Base-by-base conservation (phyloP, 2,888 invertebrate genomes). In the Pollenia amentaria region DNA sequence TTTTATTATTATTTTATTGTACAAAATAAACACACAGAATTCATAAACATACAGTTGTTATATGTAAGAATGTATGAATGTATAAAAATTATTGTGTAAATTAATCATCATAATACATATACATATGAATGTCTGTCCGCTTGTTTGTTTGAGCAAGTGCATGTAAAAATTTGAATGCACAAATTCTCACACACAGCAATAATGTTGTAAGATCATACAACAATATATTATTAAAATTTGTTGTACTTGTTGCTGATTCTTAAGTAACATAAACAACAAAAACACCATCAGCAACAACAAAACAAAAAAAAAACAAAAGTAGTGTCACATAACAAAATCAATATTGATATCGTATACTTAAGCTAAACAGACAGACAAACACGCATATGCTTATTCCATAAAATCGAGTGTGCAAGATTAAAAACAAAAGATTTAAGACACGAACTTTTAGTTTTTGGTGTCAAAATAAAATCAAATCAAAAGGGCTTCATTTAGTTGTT, bases 281-380 rank as follows among this genome's bases (percentile, higher is more conserved):
- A 81, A 40, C 29, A 46, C 40, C 18, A 48, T 29, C 18, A 11
- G 10, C 42, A 76, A 46, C n/a, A 70, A 18, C n/a, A 48, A 18
- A 12, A 70, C 44, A 14, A 46, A 9, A 2, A 38, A 53, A 14
- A 60, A 69, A 42, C 21, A 62, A 46, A 70, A 76, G 62, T 78
- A 78, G 78, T 84, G 73, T 84, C 78, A 84, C 57, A 84, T 84
- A 78, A 84, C 78, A 84, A 60, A 73, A 84, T 78, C 78, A 84
- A 84, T 84, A 84, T 69, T 78, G 83, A 72, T 78, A 78, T 51
- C 8, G 11, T 67, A 64, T 67, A 42, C 48, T 48, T 60, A 21
- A 60, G 21, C 29, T 44, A 51, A 9, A 46, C 3, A 48, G 44
- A 57, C 77, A 77, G 42, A 46, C 12, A 29, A 16, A 69, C 62